Percentiles rank a stretch among this genome's conserved stretches.
Evolutionary conservation across 2,113 vertebrate genomes (phyloP).

Genomic region (Brienomyrus longianalis): DNA sequence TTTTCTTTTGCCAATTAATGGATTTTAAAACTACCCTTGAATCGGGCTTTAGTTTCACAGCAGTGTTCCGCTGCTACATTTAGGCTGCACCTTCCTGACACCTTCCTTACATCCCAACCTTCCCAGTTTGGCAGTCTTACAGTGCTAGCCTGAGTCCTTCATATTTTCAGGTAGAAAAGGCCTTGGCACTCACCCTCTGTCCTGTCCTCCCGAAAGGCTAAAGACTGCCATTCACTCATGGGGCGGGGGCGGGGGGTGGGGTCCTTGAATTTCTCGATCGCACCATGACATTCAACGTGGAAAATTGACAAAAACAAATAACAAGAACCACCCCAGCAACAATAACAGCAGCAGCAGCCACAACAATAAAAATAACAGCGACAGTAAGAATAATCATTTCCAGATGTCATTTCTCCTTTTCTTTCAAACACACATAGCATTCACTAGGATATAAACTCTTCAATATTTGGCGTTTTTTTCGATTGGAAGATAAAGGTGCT

Average conservation of each 20-base stretch:
- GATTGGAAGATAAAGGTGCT: background rate
- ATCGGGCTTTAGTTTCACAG: background rate
- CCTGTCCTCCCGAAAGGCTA: background rate
- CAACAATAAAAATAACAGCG: no score
- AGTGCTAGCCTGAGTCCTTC: background rate
- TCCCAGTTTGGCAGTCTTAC: background rate
- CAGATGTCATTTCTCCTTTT: background rate
- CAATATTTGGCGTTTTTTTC: background rate
- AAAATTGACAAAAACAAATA: background rate
- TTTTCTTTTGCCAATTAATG: background rate
- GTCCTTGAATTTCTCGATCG: background rate
- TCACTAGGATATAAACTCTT: background rate
- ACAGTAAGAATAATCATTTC: background rate
- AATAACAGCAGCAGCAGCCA: no score
- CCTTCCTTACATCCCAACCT: background rate
- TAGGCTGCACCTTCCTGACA: no score
- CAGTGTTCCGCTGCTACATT: background rate
- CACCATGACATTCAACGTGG: background rate
- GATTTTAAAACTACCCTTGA: background rate
- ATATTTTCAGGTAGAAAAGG: background rate
- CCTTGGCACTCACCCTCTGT: background rate
- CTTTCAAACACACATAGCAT: background rate
- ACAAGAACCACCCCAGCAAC: background rate
- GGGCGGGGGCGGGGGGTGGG: no score
- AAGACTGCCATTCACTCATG: background rate